Evolutionary conservation across 2,113 vertebrate genomes (phyloP).

Genomic region (Orientallactaga bullata): DNA sequence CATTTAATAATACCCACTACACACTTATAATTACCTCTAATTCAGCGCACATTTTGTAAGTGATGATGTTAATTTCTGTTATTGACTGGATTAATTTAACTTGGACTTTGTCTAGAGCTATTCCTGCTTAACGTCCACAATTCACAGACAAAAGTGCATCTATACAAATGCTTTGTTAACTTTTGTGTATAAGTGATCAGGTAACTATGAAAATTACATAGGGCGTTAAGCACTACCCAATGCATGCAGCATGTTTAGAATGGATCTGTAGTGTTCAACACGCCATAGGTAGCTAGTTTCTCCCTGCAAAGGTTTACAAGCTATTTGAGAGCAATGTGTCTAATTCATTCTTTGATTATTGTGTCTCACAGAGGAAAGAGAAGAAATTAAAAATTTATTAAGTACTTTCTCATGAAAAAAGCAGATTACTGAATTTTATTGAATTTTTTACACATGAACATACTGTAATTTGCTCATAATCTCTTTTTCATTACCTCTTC

Average conservation of each 20-base stretch:
- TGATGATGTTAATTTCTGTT: not conserved
- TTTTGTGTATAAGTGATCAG: not conserved
- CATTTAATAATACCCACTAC: constrained; percentile 35
- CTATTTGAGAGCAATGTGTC: not conserved
- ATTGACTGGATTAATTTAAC: not conserved
- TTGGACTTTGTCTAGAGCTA: not conserved
- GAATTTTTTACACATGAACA: too few species aligned
- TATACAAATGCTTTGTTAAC: not conserved
- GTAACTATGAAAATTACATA: not conserved
- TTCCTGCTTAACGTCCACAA: not conserved
- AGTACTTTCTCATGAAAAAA: not conserved
- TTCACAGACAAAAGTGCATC: not conserved
- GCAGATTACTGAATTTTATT: not conserved
- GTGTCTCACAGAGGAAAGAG: not conserved
- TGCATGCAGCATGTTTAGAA: not conserved
- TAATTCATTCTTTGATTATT: not conserved
- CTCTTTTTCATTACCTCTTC: too few species aligned
- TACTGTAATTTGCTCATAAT: too few species aligned
- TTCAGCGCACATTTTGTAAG: not conserved
- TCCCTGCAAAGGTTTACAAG: not conserved
- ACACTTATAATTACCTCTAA: not conserved
- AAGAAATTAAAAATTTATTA: constrained; percentile 33
- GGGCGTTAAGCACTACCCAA: not conserved
- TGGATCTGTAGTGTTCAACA: not conserved
- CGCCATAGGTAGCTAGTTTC: not conserved